Evolutionary conservation across 2,797 vertebrate genomes (phyloP).

Genomic region (Pagetopsis macropterus): DNA sequence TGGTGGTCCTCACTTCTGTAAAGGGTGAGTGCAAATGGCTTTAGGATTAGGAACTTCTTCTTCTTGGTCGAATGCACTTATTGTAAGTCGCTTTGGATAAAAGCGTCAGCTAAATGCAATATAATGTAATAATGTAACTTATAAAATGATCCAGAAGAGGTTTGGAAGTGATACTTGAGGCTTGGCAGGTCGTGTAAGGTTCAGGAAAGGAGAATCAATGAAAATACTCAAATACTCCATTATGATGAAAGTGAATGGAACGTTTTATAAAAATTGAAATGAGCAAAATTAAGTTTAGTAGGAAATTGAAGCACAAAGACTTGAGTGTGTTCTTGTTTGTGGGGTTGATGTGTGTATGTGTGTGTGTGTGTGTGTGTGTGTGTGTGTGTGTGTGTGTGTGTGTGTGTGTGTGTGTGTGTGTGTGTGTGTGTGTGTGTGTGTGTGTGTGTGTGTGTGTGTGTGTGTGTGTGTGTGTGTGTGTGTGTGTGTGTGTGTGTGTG

Average conservation of each 20-base stretch:
- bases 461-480: not conserved
- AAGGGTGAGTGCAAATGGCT: not conserved
- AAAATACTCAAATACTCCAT: conserved; percentile 21
- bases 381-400: conserved; percentile 1
- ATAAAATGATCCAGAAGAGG: not conserved
- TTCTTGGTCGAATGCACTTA: too few species aligned
- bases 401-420: not conserved
- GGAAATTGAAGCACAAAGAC: conserved; percentile 46
- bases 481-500: not conserved
- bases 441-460: not conserved
- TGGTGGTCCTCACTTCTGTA: not conserved
- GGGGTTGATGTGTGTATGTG: conserved; percentile 5
- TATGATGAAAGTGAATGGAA: conserved; percentile 21
- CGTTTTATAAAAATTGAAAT: conserved; percentile 14
- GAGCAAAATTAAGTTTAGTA: conserved; percentile 19
- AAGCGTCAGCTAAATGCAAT: too few species aligned
- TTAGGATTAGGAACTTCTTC: not conserved
- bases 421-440: not conserved
- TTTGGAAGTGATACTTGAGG: not conserved
- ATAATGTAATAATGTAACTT: not conserved
- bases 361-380: conserved; percentile 1
- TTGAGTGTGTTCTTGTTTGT: conserved; percentile 47
- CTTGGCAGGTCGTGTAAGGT: not conserved
- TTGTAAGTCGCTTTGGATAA: too few species aligned
- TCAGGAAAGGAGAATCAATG: conserved; percentile 15